These are phyloP conservation scores for Thereuonema tuberculata DNA, from an alignment of 1,140 invertebrate species.

Conservation along the genomic window DNA sequence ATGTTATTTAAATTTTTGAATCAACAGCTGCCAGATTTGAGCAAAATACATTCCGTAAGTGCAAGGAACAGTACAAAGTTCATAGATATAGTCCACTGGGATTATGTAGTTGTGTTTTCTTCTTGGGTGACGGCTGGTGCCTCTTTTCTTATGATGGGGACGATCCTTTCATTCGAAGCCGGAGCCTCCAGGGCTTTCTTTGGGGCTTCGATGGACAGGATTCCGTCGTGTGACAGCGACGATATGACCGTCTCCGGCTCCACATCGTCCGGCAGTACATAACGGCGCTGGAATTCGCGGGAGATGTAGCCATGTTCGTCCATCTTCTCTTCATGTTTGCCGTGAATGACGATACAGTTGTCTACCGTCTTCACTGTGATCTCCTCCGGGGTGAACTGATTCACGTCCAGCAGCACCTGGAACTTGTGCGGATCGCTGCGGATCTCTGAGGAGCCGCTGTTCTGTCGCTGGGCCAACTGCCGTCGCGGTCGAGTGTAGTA, in stretches of 20 bases:
- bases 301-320: constrained; percentile 52
- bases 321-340: constrained; percentile 66
- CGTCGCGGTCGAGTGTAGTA: constrained; percentile 2
- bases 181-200: background rate
- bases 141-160: background rate
- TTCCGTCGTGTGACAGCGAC: constrained; percentile 55
- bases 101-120: too few species aligned
- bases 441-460: background rate
- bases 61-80: too few species aligned
- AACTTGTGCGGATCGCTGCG: constrained; percentile 21
- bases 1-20: too few species aligned
- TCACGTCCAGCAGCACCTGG: constrained; percentile 60
- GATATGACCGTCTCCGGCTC: constrained; percentile 48
- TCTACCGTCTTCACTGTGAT: constrained; percentile 74
- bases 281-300: constrained; percentile 50
- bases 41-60: too few species aligned
- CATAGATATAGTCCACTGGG: too few species aligned
- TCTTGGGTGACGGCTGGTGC: background rate
- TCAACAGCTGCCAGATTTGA: too few species aligned
- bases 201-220: constrained; percentile 53
- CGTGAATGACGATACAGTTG: constrained; percentile 59
- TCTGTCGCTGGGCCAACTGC: constrained; percentile 1
- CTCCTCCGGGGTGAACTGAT: constrained; percentile 70
- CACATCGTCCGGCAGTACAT: constrained; percentile 44
- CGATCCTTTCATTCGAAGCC: background rate